Evolutionary conservation across 2,888 invertebrate species (phyloP).

Genomic region (Alentia gelatinosa): DNA sequence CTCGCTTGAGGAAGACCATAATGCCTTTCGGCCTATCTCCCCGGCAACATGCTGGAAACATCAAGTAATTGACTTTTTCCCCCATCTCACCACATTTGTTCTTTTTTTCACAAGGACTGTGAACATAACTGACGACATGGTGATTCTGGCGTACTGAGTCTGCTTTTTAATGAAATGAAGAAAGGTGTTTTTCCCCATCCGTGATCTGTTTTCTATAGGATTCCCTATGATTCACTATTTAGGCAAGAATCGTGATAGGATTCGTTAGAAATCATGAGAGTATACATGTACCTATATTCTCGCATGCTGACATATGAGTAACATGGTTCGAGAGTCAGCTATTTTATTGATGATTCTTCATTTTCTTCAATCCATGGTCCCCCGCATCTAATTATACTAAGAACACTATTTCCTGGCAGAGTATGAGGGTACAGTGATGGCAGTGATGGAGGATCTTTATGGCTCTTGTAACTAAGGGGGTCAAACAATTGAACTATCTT

Average conservation of each 20-base stretch:
- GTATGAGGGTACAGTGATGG: too few relatives aligned
- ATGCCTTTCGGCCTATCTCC: slow-evolving; percentile 43
- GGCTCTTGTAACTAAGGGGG: too few relatives aligned
- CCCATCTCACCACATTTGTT: slow-evolving; percentile 33
- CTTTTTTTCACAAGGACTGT: slow-evolving; percentile 7
- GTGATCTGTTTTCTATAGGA: not conserved
- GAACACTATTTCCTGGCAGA: too few relatives aligned
- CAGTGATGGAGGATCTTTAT: too few relatives aligned
- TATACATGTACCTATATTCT: too few relatives aligned
- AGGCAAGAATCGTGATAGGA: not conserved
- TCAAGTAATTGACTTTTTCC: slow-evolving; percentile 48
- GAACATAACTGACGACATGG: not conserved
- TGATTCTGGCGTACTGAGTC: not conserved
- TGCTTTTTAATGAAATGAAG: slow-evolving; percentile 2
- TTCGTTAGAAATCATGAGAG: too few relatives aligned
- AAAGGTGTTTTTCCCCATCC: not conserved
- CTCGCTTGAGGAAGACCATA: slow-evolving; percentile 49
- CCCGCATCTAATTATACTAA: too few relatives aligned
- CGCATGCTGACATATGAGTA: too few relatives aligned
- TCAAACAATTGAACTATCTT: too few relatives aligned
- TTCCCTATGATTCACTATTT: not conserved
- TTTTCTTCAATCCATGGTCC: too few relatives aligned
- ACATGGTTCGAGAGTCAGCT: too few relatives aligned
- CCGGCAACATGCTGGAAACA: slow-evolving; percentile 50
- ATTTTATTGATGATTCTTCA: too few relatives aligned